These are phyloP conservation scores for Magallana ariakensis DNA, from an alignment of 1,140 invertebrate genomes.

Conservation along the genomic window DNA sequence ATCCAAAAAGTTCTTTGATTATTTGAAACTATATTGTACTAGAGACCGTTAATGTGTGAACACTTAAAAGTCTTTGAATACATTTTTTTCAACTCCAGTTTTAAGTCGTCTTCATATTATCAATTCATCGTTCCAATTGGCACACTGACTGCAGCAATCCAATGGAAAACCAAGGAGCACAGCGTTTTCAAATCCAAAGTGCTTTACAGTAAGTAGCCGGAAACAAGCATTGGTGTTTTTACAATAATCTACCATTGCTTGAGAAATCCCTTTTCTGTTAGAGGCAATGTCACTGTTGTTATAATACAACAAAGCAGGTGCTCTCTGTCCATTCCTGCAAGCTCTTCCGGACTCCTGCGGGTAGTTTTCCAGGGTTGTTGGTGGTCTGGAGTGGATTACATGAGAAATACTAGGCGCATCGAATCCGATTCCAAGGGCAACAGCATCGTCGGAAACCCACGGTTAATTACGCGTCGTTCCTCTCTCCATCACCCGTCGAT, in stretches of 20 bases:
- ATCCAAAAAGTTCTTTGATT: too few species aligned
- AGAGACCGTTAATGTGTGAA: too few species aligned
- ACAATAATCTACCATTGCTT: constrained; percentile 42
- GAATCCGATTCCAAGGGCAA: constrained; percentile 56
- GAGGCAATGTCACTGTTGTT: constrained; percentile 54
- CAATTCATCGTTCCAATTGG: neutral
- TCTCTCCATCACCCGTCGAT: too few species aligned
- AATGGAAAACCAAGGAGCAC: constrained; percentile 32
- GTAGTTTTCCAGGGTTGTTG: constrained; percentile 56
- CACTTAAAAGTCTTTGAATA: too few species aligned
- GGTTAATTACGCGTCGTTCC: too few species aligned
- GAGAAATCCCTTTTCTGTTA: constrained; percentile 40
- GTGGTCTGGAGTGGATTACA: constrained; percentile 52
- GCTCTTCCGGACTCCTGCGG: constrained; percentile 53
- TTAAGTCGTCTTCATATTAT: neutral
- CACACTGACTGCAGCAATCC: neutral
- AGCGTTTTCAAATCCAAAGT: constrained; percentile 49
- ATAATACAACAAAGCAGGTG: constrained; percentile 47
- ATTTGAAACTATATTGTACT: too few species aligned
- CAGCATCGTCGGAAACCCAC: too few species aligned
- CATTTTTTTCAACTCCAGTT: too few species aligned
- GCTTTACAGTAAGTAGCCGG: constrained; percentile 9
- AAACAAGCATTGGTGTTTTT: neutral
- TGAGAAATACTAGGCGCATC: constrained; percentile 45
- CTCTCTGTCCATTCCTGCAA: constrained; percentile 48